Conservation (phyloP, 2,113 vertebrate species). For the Acrocephalus kingi region DNA sequence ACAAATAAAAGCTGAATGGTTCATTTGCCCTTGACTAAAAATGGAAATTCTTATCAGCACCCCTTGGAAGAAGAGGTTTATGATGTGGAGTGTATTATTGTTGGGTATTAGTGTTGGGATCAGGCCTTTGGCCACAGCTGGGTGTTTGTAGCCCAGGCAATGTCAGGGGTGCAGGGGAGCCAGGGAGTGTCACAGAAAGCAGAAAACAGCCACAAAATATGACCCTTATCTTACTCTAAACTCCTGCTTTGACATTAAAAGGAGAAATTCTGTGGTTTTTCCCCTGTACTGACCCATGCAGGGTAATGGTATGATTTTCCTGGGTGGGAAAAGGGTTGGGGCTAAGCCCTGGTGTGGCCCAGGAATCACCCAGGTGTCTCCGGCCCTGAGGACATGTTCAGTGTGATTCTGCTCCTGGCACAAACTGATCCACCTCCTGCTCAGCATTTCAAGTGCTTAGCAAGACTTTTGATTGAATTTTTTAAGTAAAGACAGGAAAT, state of each 20-base stretch:
- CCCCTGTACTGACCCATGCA: background rate
- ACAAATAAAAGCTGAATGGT: background rate
- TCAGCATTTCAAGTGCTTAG: background rate
- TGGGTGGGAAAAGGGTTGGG: background rate
- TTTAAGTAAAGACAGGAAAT: conserved; percentile 2
- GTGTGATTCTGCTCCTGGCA: background rate
- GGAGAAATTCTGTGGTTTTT: background rate
- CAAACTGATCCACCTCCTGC: background rate
- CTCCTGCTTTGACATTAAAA: background rate
- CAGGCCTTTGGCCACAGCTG: background rate
- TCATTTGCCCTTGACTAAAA: conserved; percentile 19
- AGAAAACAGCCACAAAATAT: fast-evolving
- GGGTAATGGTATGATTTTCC: background rate
- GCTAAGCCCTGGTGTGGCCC: background rate
- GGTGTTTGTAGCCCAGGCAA: background rate
- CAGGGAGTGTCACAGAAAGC: background rate
- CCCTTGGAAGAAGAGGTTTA: conserved; percentile 11
- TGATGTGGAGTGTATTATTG: background rate
- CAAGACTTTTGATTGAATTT: background rate
- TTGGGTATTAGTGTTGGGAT: background rate
- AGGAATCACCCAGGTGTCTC: background rate
- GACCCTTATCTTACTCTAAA: background rate
- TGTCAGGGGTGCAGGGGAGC: background rate
- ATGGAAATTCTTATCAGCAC: conserved; percentile 55
- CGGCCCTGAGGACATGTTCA: background rate